Evolutionary conservation across 2,113 vertebrate genomes (phyloP), one percentile per base, ranked within the genome.

Genomic region (human): DNA sequence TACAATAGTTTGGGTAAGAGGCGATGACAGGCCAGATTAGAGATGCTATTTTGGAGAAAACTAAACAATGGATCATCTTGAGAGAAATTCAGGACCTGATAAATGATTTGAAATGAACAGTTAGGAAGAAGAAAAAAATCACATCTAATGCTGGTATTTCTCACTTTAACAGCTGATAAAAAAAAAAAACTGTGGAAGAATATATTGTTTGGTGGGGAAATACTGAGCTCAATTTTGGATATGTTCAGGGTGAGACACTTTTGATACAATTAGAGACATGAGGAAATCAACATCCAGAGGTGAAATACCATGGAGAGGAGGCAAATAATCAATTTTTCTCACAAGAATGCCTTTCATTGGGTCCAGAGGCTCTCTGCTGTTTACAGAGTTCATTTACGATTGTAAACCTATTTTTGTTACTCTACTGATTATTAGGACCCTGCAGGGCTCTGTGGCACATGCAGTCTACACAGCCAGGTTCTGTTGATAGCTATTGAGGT

Each of bases 131-230:
- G 11, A 72, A 72, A 57, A 32, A 75, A 20, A 27, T 38, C 10
- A 22, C 20, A 10, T 25, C 13, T 1, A 20, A 1, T 6, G 6
- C 73, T 13, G 7, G 32, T 8, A 2, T 32, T 38, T 43, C 68
- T 70, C 30, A 12, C 20, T 2, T 22, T 35, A 25, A 1, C 61
- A 25, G 22, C 14, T 30, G 61, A 30, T 8, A 14, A 14, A 16
- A 16, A 18, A n/a, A n/a, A n/a, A 16, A 18, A 25, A 27, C 27
- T 25, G 38, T 23, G 52, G 79, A 45, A 30, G 45, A 20, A 25
- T 2, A 5, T 27, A 3, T 16, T 9, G 8, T 23, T 68, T 18
- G 8, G 7, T 25, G 27, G 30, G 8, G 57, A 40, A 32, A n/a
- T 45, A 5, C 18, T 89, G n/a, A 35, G 18, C 10, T 92, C 61